Evolutionary conservation across 1,140 invertebrate species (phyloP).

Genomic region (Holotrichia oblita): DNA sequence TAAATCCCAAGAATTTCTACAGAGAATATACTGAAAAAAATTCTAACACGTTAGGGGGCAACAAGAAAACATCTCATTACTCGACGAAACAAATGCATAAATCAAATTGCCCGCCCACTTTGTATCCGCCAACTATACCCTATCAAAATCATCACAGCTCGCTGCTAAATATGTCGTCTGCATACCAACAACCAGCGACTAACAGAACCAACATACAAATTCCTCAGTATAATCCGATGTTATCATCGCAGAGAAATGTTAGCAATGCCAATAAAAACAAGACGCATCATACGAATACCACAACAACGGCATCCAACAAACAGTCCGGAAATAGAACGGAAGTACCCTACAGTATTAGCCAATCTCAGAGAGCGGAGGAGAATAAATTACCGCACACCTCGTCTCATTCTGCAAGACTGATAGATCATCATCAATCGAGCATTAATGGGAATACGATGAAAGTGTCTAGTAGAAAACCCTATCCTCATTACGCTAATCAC

Average conservation of each 20-base stretch:
- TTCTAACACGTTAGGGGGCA: slow-evolving; percentile 35
- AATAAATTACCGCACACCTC: slow-evolving; percentile 1
- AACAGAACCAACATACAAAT: slow-evolving; percentile 58
- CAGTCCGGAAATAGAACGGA: slow-evolving; percentile 26
- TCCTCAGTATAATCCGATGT: slow-evolving; percentile 62
- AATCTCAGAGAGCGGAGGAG: slow-evolving; percentile 14
- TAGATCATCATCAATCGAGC: slow-evolving; percentile 15
- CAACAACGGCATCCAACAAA: slow-evolving; percentile 1
- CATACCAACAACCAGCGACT: slow-evolving; percentile 59
- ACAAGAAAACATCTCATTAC: slow-evolving; percentile 40
- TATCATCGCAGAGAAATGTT: slow-evolving; percentile 33
- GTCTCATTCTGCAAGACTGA: slow-evolving; percentile 19
- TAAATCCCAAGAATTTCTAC: slow-evolving; percentile 50
- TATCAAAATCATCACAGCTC: slow-evolving; percentile 50
- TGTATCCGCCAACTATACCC: slow-evolving; percentile 41
- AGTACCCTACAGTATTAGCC: slow-evolving; percentile 20
- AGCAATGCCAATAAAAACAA: slow-evolving; percentile 31
- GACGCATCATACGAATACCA: slow-evolving; percentile 25
- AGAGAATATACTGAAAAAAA: slow-evolving; percentile 49
- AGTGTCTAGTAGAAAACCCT: slow-evolving; percentile 27
- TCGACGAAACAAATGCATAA: slow-evolving; percentile 15
- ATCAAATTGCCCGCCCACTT: slow-evolving; percentile 30
- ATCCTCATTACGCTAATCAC: slow-evolving; percentile 30
- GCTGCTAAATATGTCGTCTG: slow-evolving; percentile 52
- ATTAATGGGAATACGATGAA: slow-evolving; percentile 22